Percentiles rank a stretch among this genome's conserved stretches.
Conservation (phyloP, 2,888 invertebrate species). For the Neoaliturus tenellus region DNA sequence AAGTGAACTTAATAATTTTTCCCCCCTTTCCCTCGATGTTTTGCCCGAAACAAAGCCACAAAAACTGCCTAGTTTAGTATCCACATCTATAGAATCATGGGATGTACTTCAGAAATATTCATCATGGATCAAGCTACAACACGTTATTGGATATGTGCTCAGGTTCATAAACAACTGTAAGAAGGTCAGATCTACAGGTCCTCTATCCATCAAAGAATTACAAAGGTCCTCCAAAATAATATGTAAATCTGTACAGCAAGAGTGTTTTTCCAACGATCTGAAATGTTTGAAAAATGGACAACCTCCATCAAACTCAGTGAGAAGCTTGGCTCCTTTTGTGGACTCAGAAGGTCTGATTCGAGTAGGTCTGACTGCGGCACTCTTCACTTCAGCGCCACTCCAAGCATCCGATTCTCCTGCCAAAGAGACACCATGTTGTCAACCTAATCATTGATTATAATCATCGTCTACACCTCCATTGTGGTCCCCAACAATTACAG, state of each 20-base stretch:
- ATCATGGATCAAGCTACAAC: neutral
- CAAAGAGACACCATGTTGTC: conserved; percentile 46
- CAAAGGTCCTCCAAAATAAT: neutral
- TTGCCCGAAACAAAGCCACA: neutral
- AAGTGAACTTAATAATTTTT: neutral
- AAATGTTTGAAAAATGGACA: conserved; percentile 3
- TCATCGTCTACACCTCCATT: conserved; percentile 60
- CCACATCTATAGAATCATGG: neutral
- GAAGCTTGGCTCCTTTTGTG: conserved; percentile 28
- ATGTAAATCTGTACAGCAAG: neutral
- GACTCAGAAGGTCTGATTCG: conserved; percentile 37
- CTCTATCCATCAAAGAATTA: neutral
- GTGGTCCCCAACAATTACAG: conserved; percentile 60
- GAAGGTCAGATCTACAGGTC: neutral
- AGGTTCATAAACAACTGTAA: neutral
- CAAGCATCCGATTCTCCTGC: conserved; percentile 54
- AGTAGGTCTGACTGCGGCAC: conserved; percentile 58
- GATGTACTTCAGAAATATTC: neutral
- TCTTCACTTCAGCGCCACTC: conserved; percentile 49
- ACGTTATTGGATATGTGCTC: conserved; percentile 2
- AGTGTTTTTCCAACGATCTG: neutral
- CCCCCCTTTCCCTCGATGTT: neutral
- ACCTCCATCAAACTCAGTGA: neutral
- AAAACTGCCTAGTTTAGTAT: neutral
- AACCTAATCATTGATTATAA: conserved; percentile 59